These are phyloP conservation scores for Hycleus cichorii DNA, from an alignment of 1,140 invertebrate genomes.

Conservation along the genomic window DNA sequence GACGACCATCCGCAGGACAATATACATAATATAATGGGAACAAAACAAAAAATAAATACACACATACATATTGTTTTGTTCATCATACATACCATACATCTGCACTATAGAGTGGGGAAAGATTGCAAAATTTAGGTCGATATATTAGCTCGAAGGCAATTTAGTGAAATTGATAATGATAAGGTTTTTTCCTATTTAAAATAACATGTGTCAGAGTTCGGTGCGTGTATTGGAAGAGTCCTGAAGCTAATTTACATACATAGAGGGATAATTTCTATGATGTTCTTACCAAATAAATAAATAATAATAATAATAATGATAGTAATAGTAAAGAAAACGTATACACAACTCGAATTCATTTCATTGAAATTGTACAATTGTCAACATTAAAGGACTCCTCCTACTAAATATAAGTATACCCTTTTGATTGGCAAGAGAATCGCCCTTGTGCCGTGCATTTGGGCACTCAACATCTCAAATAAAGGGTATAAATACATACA, in stretches of 20 bases:
- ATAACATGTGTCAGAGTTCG: conserved; percentile 7
- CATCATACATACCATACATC: too few relatives aligned
- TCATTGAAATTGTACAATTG: conserved; percentile 25
- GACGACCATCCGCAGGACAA: background rate
- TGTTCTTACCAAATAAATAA: too few relatives aligned
- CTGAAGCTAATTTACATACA: conserved; percentile 11
- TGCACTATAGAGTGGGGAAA: background rate
- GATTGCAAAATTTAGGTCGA: conserved; percentile 9
- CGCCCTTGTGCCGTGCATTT: conserved; percentile 25
- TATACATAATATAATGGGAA: background rate
- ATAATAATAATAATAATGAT: background rate
- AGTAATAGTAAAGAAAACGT: too few relatives aligned
- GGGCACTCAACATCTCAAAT: conserved; percentile 21
- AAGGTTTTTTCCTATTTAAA: conserved; percentile 4
- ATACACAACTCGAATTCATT: conserved; percentile 12
- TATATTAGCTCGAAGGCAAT: conserved; percentile 2
- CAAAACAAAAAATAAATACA: background rate
- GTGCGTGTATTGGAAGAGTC: conserved; percentile 9
- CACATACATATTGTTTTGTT: too few relatives aligned
- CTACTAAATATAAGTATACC: conserved; percentile 27
- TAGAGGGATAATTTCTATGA: conserved; percentile 5
- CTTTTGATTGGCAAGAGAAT: conserved; percentile 34
- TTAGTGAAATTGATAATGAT: conserved; percentile 10
- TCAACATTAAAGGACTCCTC: conserved; percentile 29
- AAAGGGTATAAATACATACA: conserved; percentile 13